A percentile compares a stretch with the other conserved stretches of the same genome.
Conservation (phyloP, 2,888 invertebrate species). For the Dioctria linearis region DNA sequence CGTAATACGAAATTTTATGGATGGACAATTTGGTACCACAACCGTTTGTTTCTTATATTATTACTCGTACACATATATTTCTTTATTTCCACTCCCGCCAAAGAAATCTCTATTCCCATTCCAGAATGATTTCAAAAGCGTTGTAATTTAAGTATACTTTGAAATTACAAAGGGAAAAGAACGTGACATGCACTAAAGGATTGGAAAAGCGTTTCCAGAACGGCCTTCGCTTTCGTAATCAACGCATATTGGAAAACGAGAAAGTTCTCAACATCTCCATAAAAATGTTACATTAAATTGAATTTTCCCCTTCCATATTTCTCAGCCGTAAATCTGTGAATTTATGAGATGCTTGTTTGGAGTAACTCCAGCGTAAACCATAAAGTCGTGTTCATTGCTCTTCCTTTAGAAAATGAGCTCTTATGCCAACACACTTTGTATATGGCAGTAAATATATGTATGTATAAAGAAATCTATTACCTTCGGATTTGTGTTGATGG, state of each 20-base stretch:
- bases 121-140: neutral
- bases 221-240: neutral
- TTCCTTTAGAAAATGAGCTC: neutral
- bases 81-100: too few species aligned
- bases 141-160: constrained; percentile 14
- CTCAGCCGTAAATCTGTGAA: constrained; percentile 51
- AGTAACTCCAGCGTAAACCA: constrained; percentile 55
- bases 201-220: neutral
- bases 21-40: too few species aligned
- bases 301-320: constrained; percentile 12
- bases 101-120: too few species aligned
- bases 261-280: constrained; percentile 14
- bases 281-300: constrained; percentile 30
- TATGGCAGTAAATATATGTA: neutral
- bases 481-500: constrained; percentile 63
- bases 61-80: too few species aligned
- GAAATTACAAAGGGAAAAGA: constrained; percentile 22
- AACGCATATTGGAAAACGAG: constrained; percentile 13
- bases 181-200: neutral
- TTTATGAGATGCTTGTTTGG: constrained; percentile 56
- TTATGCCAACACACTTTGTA: constrained; percentile 6
- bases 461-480: constrained; percentile 61
- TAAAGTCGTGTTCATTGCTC: constrained; percentile 52
- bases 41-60: too few species aligned
- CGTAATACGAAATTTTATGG: too few species aligned